Evolutionary conservation across 2,113 vertebrate genomes (phyloP).

Genomic region (Tragulus kanchil): DNA sequence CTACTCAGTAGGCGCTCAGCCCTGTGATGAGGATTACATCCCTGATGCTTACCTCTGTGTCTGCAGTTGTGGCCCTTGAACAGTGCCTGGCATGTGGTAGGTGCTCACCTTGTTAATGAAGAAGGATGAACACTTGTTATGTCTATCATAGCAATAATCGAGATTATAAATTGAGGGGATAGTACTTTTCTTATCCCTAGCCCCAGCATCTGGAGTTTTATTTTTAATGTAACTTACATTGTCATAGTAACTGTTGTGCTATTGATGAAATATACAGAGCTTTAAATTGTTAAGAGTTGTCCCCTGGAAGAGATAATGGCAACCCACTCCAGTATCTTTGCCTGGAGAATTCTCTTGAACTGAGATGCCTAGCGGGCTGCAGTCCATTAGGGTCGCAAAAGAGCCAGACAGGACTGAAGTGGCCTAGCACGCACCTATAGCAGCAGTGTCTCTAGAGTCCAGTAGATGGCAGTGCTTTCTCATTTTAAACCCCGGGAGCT

Average conservation of each 20-base stretch:
- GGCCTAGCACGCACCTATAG: too few species aligned
- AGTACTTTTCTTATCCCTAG: background rate
- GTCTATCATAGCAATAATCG: background rate
- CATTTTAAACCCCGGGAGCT: slow-evolving; percentile 20
- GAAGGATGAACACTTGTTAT: background rate
- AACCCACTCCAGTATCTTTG: too few species aligned
- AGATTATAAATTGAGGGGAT: background rate
- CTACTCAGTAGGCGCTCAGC: background rate
- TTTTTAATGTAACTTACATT: slow-evolving; percentile 23
- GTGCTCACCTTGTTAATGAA: background rate
- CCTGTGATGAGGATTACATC: background rate
- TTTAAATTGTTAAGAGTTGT: background rate
- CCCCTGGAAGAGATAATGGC: too few species aligned
- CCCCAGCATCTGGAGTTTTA: background rate
- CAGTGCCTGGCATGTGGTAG: background rate
- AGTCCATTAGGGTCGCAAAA: too few species aligned
- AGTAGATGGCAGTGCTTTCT: slow-evolving; percentile 75
- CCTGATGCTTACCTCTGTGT: background rate
- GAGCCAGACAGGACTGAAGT: too few species aligned
- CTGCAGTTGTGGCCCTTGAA: background rate
- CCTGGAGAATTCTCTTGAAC: too few species aligned
- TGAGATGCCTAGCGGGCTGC: too few species aligned
- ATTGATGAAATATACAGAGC: background rate
- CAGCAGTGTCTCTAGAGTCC: slow-evolving; percentile 51
- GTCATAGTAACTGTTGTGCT: background rate